Evolutionary conservation across 2,113 vertebrate species (phyloP).

Genomic region (Hypanus sabinus): DNA sequence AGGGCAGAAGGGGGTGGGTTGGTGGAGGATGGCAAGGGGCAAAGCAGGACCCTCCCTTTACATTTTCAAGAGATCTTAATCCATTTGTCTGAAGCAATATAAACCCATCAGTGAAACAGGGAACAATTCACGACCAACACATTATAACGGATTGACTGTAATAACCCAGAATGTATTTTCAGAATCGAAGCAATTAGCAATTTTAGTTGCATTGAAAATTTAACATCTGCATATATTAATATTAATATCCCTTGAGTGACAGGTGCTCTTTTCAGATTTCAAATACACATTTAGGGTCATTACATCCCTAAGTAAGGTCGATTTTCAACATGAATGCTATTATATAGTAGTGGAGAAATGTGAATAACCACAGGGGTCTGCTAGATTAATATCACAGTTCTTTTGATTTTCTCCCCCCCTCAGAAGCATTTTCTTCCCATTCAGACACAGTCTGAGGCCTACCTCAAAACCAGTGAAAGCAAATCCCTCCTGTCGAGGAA

Average conservation of each 20-base stretch:
- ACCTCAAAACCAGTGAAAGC: conserved; percentile 55
- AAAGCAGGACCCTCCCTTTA: not conserved
- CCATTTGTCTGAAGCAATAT: not conserved
- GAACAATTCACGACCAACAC: not conserved
- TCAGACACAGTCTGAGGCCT: not conserved
- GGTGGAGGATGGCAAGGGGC: not conserved
- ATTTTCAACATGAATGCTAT: not conserved
- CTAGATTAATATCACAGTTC: not conserved
- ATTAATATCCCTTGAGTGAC: conserved; percentile 16
- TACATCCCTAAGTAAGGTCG: not conserved
- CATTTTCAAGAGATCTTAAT: not conserved
- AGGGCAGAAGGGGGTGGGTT: not conserved
- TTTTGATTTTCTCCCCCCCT: too few relatives aligned
- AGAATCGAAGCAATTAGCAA: not conserved
- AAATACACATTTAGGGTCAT: not conserved
- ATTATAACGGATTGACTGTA: too few relatives aligned
- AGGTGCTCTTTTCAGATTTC: not conserved
- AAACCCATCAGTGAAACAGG: not conserved
- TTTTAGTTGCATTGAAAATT: not conserved
- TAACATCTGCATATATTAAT: conserved; percentile 15
- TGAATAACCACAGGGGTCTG: not conserved
- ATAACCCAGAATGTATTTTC: not conserved
- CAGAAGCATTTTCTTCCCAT: not conserved
- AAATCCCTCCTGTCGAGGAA: conserved; percentile 44
- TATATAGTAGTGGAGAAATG: not conserved